Evolutionary conservation across 2,113 vertebrate genomes (phyloP).

Genomic region (Tinamus guttatus): DNA sequence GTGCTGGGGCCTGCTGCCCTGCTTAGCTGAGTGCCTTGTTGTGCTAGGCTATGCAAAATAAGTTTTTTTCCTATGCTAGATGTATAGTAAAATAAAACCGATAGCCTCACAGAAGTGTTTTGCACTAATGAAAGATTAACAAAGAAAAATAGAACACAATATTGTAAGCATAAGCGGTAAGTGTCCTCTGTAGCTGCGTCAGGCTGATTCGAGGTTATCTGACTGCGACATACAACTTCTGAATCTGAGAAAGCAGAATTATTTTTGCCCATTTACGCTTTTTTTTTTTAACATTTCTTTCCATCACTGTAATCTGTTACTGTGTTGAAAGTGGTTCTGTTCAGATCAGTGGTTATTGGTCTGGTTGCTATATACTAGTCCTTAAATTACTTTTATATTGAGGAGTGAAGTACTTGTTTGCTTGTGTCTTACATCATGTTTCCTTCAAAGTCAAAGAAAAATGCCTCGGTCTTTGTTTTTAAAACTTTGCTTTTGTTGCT

Average conservation of each 20-base stretch:
- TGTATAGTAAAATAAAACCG: background rate
- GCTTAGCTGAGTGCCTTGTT: background rate
- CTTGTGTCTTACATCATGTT: background rate
- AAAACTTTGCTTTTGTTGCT: background rate
- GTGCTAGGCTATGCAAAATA: background rate
- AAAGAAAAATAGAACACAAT: background rate
- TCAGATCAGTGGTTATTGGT: background rate
- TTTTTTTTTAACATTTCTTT: background rate
- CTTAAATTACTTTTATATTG: background rate
- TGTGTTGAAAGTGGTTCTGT: conserved; percentile 1
- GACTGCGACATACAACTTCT: background rate
- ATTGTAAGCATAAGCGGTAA: background rate
- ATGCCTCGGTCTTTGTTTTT: background rate
- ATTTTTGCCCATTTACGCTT: background rate
- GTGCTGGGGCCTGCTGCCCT: background rate
- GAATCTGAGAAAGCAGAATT: background rate
- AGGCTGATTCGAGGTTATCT: background rate
- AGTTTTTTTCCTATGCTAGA: background rate
- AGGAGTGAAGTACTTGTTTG: background rate
- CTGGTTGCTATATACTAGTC: background rate
- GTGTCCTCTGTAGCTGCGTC: background rate
- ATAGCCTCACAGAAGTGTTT: background rate
- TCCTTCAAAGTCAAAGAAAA: background rate
- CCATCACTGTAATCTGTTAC: background rate
- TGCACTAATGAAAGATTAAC: background rate